These are phyloP conservation scores for Lasaia peninsularis DNA, from an alignment of 1,140 invertebrate genomes.

Conservation along the genomic window DNA sequence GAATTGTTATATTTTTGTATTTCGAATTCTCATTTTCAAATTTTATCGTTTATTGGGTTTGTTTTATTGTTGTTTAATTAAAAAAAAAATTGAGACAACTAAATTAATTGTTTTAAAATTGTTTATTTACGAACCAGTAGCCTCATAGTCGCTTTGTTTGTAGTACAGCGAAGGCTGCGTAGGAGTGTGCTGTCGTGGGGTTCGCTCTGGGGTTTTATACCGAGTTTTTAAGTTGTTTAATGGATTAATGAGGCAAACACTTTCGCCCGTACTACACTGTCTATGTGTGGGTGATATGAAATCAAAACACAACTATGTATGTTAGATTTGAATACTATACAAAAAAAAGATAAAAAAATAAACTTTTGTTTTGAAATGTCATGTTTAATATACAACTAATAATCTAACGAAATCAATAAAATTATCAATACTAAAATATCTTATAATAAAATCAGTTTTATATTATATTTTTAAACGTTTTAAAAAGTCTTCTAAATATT, in stretches of 20 bases:
- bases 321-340: background rate
- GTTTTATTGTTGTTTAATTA: conserved; percentile 8
- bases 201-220: conserved; percentile 57
- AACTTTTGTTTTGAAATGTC: too few relatives aligned
- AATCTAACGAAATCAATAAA: too few relatives aligned
- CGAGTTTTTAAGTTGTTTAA: conserved; percentile 52
- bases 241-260: conserved; percentile 62
- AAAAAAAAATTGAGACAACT: background rate
- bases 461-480: too few relatives aligned
- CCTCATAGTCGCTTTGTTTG: conserved; percentile 68
- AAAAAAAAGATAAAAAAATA: too few relatives aligned
- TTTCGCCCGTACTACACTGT: conserved; percentile 54
- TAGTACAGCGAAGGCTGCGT: conserved; percentile 61
- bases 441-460: too few relatives aligned
- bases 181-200: conserved; percentile 51
- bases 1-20: conserved; percentile 1
- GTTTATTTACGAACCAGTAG: conserved; percentile 57
- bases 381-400: too few relatives aligned
- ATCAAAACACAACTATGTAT: conserved; percentile 3
- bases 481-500: too few relatives aligned
- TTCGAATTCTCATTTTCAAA: background rate
- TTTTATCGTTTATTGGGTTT: background rate
- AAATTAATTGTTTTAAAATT: conserved; percentile 22
- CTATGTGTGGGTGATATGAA: conserved; percentile 46
- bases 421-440: too few relatives aligned